Base-by-base conservation (phyloP, 2,888 invertebrate genomes). In the Biston betularia region DNA sequence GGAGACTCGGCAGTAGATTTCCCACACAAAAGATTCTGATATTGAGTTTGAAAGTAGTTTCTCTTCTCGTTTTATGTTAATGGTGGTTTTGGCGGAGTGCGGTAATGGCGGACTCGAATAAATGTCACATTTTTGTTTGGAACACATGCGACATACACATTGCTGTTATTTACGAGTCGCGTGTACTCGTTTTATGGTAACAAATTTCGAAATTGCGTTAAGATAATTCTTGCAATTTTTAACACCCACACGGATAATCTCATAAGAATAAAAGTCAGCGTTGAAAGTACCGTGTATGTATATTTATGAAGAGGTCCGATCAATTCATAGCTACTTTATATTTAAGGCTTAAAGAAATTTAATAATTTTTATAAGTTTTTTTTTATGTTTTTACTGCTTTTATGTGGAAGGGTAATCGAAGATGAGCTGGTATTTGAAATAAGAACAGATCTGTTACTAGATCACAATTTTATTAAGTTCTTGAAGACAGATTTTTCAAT, bases 41-140 rank as follows among this genome's bases (percentile, higher is more conserved):
- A 92, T 92, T 93, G 90, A 91, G 92, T 92, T 91, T 88, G 88
- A 88, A 90, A 92, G 89, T 91, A 92, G 91, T 93, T 93, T 91
- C 87, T 88, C 87, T 88, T 86, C 88, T 88, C 89, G 81, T 89
- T 89, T 89, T 90, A 90, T 90, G 90, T 90, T 92, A 91, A 93
- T 92, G 88, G 91, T 84, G 86, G 86, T 90, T 91, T 90, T 84
- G 81, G 87, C 81, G 82, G 86, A 85, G 84, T 80, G 83, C 79
- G 76, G 89, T 92, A 91, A 92, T 91, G 88, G 90, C 80, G 80
- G 80, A 82, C 77, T 83, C 86, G 85, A 86, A 90, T 90, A 89
- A 89, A 87, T 87, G 89, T 89, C 89, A 82, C 83, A 82, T 82
- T 89, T 85, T 81, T 79, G 75, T 78, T 76, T 74, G 68, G 75